These are phyloP conservation scores for Pandemis corylana DNA, from an alignment of 2,888 invertebrate genomes.

Conservation along the genomic window DNA sequence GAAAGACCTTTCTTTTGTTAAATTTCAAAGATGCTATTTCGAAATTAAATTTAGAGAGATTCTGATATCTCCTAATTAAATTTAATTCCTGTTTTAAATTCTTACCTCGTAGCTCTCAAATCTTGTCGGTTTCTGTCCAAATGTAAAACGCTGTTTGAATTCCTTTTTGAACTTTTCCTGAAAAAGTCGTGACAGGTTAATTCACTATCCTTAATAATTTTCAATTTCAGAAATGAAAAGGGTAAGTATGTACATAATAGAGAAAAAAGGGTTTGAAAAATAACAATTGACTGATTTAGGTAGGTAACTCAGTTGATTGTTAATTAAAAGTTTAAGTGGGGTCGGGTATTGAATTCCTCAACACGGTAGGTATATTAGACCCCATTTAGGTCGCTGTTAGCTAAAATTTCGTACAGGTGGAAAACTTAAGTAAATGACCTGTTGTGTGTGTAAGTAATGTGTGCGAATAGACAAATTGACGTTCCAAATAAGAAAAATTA, in stretches of 20 bases:
- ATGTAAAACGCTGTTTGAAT: constrained; percentile 89
- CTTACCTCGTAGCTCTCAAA: constrained; percentile 80
- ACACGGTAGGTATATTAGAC: neutral
- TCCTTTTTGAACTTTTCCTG: constrained; percentile 93
- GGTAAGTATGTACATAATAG: too few relatives aligned
- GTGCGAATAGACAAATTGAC: too few relatives aligned
- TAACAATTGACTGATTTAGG: neutral
- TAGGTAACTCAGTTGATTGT: neutral
- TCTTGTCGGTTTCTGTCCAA: constrained; percentile 77
- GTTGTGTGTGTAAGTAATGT: too few relatives aligned
- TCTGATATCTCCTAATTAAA: neutral
- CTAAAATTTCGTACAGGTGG: neutral
- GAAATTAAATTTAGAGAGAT: neutral
- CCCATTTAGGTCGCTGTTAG: neutral
- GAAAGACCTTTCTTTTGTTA: neutral
- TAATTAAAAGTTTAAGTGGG: constrained; percentile 8
- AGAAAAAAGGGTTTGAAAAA: neutral
- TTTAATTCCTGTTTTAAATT: constrained; percentile 14
- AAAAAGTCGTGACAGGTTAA: constrained; percentile 49
- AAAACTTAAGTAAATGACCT: too few relatives aligned
- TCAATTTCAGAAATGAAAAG: neutral
- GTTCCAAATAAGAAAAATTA: too few relatives aligned
- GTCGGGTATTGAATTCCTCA: neutral
- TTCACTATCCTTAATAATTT: neutral
- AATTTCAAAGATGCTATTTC: neutral